Evolutionary conservation across 1,140 invertebrate species (phyloP).

Genomic region (Schlechtendalia chinensis): DNA sequence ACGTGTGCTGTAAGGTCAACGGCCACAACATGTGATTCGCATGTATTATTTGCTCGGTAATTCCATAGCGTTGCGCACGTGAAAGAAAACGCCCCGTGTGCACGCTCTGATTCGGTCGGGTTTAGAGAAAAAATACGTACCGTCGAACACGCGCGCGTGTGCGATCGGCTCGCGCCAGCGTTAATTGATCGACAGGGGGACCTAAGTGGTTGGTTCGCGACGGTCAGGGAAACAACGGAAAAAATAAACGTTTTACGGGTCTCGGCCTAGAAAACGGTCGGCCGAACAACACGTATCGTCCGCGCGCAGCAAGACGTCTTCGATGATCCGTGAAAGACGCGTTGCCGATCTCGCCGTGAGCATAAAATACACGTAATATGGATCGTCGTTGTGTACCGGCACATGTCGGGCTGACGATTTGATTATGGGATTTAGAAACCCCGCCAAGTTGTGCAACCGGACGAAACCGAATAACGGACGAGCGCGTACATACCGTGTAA

Average conservation of each 20-base stretch:
- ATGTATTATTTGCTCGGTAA: background rate
- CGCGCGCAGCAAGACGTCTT: background rate
- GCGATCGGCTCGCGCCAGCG: background rate
- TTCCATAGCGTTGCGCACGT: no score
- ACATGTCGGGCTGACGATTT: background rate
- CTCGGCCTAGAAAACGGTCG: slow-evolving; percentile 27
- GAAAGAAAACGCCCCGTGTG: background rate
- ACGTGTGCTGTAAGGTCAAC: background rate
- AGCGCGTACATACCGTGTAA: no score
- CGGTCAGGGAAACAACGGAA: background rate
- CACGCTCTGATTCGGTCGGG: slow-evolving; percentile 29
- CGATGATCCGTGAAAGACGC: slow-evolving; percentile 20
- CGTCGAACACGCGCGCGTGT: background rate
- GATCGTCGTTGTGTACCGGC: background rate
- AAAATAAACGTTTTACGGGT: background rate
- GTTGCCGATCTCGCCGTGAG: no score
- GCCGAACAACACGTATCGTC: slow-evolving; percentile 9
- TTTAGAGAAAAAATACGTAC: background rate
- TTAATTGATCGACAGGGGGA: slow-evolving; percentile 17
- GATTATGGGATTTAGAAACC: slow-evolving; percentile 6
- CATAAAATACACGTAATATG: no score
- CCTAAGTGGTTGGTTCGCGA: background rate
- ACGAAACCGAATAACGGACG: background rate
- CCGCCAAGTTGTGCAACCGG: background rate
- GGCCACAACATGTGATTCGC: slow-evolving; percentile 14